Conservation (phyloP, 2,113 vertebrate genomes). For the Rhabdomys dilectus region DNA sequence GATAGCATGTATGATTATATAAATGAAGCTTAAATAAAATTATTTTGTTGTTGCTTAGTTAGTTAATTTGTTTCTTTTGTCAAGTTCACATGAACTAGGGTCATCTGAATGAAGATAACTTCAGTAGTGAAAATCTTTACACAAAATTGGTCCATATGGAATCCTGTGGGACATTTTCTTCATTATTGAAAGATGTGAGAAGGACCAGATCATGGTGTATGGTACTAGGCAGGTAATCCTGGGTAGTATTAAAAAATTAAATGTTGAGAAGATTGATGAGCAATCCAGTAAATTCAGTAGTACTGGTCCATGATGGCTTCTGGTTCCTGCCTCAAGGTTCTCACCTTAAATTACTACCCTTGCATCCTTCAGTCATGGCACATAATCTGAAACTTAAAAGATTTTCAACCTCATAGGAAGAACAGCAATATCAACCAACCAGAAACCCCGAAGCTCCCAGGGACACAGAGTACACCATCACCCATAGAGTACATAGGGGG, state of each 20-base stretch:
- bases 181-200: neutral
- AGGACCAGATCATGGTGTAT: no score
- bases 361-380: neutral
- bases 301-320: neutral
- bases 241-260: neutral
- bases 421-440: no score
- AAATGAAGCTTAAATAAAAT: neutral
- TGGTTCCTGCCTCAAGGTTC: neutral
- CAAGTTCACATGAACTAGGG: neutral
- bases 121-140: neutral
- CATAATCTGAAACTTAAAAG: neutral
- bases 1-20: neutral
- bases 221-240: no score
- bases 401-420: no score
- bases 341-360: neutral
- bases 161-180: neutral
- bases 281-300: neutral
- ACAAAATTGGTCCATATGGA: neutral
- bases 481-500: no score
- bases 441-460: no score
- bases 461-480: no score
- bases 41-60: neutral
- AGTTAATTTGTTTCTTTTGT: neutral
- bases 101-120: neutral
- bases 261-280: neutral